Evolutionary conservation across 1,140 invertebrate genomes (phyloP), one percentile per base, ranked within the genome.

Genomic region (Carposina sasakii): DNA sequence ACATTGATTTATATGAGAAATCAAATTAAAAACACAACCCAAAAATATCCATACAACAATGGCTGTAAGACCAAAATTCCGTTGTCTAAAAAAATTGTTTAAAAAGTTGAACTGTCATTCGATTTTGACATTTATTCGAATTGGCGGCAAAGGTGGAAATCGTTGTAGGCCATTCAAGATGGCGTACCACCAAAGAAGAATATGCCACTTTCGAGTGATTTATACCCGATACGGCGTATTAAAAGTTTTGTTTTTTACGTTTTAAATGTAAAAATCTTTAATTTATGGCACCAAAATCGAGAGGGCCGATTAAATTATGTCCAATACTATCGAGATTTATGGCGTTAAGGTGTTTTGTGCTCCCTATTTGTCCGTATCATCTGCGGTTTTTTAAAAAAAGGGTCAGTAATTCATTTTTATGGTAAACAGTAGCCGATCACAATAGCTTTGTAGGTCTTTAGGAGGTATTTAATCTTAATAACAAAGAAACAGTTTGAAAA

Each of bases 221-320:
- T 81, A 81, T 74, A 61, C 45, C 55, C 67, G 72, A 81, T 77
- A 76, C 63, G 72, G 61, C 63, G 58, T 81, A 81, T 81, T 81
- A 81, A 77, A 81, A 43, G 67, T 77, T 74, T 74, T 75, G 73
- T 77, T 79, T 68, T 77, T 70, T 54, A 45, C 63, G 64, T 73
- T 69, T 76, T 81, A 72, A 74, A 76, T 76, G 72, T 81, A 70
- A 76, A 76, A 81, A 76, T 81, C 72, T 62, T 66, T 81, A 71
- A 81, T 81, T 81, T 81, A 81, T 81, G 74, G 48, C 63, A 45
- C 63, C 64, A 68, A 76, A 79, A 77, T 77, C 74, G 74, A 76
- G 57, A 76, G 76, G 71, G 70, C 62, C 71, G 75, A 78, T 76
- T 75, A 76, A 75, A 75, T 71, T 70, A 78, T 78, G 71, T 54